Evolutionary conservation across 2,888 invertebrate genomes (phyloP), one percentile per base, ranked within the genome.

Genomic region (Yponomeuta plumbellus): DNA sequence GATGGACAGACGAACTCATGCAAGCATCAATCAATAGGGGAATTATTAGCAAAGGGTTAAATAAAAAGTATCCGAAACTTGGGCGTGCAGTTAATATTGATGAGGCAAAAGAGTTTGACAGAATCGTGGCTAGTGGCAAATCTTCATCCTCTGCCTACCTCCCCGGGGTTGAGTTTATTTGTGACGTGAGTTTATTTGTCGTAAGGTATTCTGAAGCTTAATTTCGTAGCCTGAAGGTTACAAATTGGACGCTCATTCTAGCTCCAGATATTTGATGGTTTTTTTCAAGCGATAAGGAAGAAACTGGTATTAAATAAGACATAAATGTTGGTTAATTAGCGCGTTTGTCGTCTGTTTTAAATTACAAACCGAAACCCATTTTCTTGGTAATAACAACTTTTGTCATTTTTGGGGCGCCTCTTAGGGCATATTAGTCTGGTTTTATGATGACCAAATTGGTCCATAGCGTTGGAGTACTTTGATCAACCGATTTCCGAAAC

Each of bases 231-330:
- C 17, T 52, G 44, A 52, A 52, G 21, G 1, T 58, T 58, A 58
- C 58, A 20, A 58, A 58, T 58, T 58, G 22, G n/a, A 61, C 5
- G 70, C 74, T 76, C 84, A 83, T 82, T 80, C 83, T 76, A 80
- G 71, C 71, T 82, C 81, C 77, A 83, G 80, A 76, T 80, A 71
- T 71, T 82, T 81, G 78, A 83, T 80, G 73, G 71, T 72, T 70
- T 69, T 75, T 76, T 71, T 76, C 74, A 68, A 73, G 75, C 72
- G 76, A 78, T 76, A 75, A 72, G 72, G 70, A 76, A 73, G 71
- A 75, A 72, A 70, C 67, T 69, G 66, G 68, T 74, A 74, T 76
- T 73, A 74, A 52, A 17, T 52, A 17, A 77, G 73, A 75, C 71
- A 76, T 79, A 79, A 78, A 76, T 70, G 73, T 69, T 70, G 69